Evolutionary conservation across 1,140 invertebrate species (phyloP).

Genomic region (Bombus ignitus): DNA sequence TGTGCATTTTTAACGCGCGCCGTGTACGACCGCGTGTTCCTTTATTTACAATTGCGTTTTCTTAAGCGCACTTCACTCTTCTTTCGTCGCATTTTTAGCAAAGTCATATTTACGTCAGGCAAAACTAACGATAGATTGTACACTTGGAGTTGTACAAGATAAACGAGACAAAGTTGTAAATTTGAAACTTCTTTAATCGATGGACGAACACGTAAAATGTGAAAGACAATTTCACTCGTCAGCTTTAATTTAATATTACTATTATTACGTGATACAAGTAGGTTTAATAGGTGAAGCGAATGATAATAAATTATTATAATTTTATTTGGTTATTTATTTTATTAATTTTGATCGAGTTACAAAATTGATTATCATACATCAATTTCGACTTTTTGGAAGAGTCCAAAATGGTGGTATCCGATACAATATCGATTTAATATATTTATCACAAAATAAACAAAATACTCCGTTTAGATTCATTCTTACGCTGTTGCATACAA

Average conservation of each 20-base stretch:
- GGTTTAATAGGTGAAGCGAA: neutral
- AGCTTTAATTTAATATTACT: neutral
- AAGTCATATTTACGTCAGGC: too few species aligned
- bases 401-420: too few species aligned
- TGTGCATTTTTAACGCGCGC: conserved; percentile 12
- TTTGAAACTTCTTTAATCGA: neutral
- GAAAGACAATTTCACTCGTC: neutral
- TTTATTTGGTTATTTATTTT: neutral
- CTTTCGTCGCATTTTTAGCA: neutral
- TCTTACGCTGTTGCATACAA: neutral
- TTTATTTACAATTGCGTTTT: neutral
- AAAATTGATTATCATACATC: neutral
- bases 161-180: neutral
- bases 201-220: neutral
- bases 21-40: neutral
- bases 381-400: neutral
- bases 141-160: neutral
- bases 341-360: neutral
- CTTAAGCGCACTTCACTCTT: neutral
- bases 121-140: neutral
- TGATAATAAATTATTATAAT: neutral
- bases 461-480: neutral
- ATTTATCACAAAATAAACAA: too few species aligned
- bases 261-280: neutral
- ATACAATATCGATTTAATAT: neutral